Evolutionary conservation across 2,113 vertebrate species (phyloP).

Genomic region (Protobothrops mucrosquamatus): DNA sequence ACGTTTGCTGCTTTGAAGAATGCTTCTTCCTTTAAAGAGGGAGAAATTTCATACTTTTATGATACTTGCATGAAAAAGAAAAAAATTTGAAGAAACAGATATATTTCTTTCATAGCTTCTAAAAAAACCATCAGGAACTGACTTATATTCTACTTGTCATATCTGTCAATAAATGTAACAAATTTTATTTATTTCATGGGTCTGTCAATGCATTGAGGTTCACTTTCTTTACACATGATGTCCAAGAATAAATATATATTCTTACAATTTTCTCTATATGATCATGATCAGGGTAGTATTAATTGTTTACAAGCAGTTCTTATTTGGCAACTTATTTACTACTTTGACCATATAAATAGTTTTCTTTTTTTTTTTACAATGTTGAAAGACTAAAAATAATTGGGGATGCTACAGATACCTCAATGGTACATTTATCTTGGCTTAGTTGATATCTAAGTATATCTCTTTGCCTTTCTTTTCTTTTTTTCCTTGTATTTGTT

Average conservation of each 20-base stretch:
- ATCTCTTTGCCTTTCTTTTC: not conserved
- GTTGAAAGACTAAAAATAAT: not conserved
- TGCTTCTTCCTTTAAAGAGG: not conserved
- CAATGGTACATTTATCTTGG: conserved; percentile 30
- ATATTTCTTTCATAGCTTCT: not conserved
- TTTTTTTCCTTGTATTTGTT: not conserved
- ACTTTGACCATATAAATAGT: not conserved
- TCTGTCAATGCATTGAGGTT: not conserved
- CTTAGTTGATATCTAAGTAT: conserved; percentile 41
- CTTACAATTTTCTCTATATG: not conserved
- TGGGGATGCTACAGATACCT: not conserved
- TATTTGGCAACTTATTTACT: not conserved
- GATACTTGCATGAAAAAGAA: not conserved
- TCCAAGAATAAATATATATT: not conserved
- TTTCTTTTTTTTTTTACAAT: not conserved
- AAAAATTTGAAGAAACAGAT: not conserved
- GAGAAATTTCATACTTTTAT: not conserved
- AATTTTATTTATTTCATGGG: not conserved
- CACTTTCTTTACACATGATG: not conserved
- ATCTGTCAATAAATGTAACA: not conserved
- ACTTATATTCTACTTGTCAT: not conserved
- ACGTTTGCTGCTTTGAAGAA: not conserved
- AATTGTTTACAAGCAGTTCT: not conserved
- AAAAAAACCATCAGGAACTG: not conserved
- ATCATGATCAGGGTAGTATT: not conserved